These are phyloP conservation scores for Aporrectodea caliginosa DNA, from an alignment of 1,140 invertebrate species.

Conservation along the genomic window DNA sequence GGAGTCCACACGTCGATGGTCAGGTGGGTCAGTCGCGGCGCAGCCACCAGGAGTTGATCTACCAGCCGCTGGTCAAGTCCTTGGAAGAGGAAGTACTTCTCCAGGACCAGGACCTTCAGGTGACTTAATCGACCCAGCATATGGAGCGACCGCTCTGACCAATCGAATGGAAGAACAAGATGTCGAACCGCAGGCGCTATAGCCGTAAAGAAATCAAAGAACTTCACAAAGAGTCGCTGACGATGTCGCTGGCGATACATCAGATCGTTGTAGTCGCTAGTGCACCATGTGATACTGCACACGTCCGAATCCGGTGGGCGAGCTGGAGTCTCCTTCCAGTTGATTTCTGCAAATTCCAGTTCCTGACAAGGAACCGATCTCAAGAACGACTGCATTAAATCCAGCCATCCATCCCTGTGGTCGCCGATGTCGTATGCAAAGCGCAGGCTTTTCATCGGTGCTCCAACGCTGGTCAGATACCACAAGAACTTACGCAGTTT, in stretches of 20 bases:
- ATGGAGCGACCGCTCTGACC: constrained; percentile 44
- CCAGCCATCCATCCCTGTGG: constrained; percentile 40
- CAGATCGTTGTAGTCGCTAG: constrained; percentile 37
- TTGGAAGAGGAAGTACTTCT: constrained; percentile 51
- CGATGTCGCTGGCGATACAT: constrained; percentile 40
- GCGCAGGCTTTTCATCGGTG: constrained; percentile 40
- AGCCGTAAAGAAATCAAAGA: constrained; percentile 46
- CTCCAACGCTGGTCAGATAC: constrained; percentile 38
- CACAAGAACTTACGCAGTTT: constrained; percentile 41
- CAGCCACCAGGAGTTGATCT: constrained; percentile 37
- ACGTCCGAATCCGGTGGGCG: constrained; percentile 43
- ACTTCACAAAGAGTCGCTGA: constrained; percentile 44
- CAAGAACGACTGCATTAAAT: constrained; percentile 40
- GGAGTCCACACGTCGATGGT: constrained; percentile 50
- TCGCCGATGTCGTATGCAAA: constrained; percentile 52
- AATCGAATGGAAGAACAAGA: constrained; percentile 52
- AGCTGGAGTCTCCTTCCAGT: constrained; percentile 51
- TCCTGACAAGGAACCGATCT: constrained; percentile 35
- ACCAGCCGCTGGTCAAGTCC: constrained; percentile 39
- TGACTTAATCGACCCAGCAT: constrained; percentile 42
- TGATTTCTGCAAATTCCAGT: constrained; percentile 42
- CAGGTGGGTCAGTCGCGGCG: constrained; percentile 36
- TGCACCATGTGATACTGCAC: constrained; percentile 29
- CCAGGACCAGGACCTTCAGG: constrained; percentile 45
- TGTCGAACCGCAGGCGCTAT: constrained; percentile 42